Percentiles rank a stretch among this genome's conserved stretches.
These are phyloP conservation scores for Orthonychiurus folsomi DNA, from an alignment of 2,888 invertebrate genomes.

Conservation along the genomic window DNA sequence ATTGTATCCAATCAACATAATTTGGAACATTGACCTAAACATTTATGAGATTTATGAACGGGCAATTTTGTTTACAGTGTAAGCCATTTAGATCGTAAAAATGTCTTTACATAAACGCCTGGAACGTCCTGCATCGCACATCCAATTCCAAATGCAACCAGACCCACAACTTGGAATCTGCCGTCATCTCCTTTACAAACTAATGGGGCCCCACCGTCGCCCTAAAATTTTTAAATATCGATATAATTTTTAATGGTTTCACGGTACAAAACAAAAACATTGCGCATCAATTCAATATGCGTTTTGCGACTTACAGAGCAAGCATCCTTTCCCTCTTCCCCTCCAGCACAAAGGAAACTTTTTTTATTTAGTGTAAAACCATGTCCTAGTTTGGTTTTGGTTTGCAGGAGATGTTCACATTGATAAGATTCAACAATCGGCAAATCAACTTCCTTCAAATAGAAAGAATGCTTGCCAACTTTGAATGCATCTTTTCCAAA, in stretches of 20 bases:
- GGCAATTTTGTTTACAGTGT: no score
- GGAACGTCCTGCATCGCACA: constrained; percentile 62
- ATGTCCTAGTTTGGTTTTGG: constrained; percentile 58
- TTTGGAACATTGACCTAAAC: constrained; percentile 62
- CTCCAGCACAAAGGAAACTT: constrained; percentile 61
- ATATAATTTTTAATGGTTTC: no score
- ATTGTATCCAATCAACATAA: constrained; percentile 56
- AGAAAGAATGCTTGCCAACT: constrained; percentile 52
- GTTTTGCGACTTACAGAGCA: constrained; percentile 55
- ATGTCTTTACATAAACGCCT: constrained; percentile 70
- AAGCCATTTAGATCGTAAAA: no score
- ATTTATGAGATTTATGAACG: no score
- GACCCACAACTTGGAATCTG: constrained; percentile 55
- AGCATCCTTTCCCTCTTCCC: constrained; percentile 61
- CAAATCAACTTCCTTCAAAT: constrained; percentile 66
- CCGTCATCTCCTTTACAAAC: constrained; percentile 53
- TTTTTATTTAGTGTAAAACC: constrained; percentile 55
- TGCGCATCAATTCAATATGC: neutral
- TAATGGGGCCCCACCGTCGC: constrained; percentile 65
- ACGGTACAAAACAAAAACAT: neutral
- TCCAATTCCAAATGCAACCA: constrained; percentile 67
- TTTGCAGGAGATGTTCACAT: constrained; percentile 57
- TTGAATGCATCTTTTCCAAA: constrained; percentile 70
- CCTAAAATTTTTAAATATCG: constrained; percentile 46
- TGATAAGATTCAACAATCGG: constrained; percentile 56